These are phyloP conservation scores for Thecocarcelia acutangulata DNA, from an alignment of 2,888 invertebrate genomes.

Conservation along the genomic window DNA sequence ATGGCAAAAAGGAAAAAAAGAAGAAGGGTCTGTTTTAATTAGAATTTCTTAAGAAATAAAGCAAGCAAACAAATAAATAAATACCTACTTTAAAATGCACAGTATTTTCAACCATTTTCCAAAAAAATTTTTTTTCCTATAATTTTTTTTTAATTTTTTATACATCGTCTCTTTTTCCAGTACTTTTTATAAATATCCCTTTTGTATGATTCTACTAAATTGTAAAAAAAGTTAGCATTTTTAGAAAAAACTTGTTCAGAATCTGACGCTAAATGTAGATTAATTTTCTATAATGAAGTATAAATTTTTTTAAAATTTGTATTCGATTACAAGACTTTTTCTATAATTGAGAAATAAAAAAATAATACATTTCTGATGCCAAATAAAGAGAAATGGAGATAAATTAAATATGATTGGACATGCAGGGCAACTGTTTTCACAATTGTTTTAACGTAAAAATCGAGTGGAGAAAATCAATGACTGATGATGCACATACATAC, in stretches of 20 bases:
- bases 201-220: slow-evolving; percentile 25
- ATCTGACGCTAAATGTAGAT: slow-evolving; percentile 61
- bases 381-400: slow-evolving; percentile 47
- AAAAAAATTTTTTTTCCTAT: slow-evolving; percentile 27
- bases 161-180: background rate
- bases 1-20: slow-evolving; percentile 79
- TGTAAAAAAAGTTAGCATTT: slow-evolving; percentile 30
- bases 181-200: slow-evolving; percentile 8
- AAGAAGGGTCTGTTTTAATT: slow-evolving; percentile 80
- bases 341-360: slow-evolving; percentile 33
- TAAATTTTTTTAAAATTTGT: background rate
- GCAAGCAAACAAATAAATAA: slow-evolving; percentile 15
- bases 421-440: background rate
- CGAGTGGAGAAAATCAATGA: no score
- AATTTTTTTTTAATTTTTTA: background rate
- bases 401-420: slow-evolving; percentile 20
- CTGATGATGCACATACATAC: no score
- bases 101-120: slow-evolving; percentile 58
- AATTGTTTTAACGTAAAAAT: background rate
- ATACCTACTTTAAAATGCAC: slow-evolving; percentile 55
- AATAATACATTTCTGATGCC: slow-evolving; percentile 31
- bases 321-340: background rate
- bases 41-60: slow-evolving; percentile 65
- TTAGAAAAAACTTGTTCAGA: slow-evolving; percentile 32
- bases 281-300: slow-evolving; percentile 56